Evolutionary conservation across 2,113 vertebrate genomes (phyloP), one percentile per base, ranked within the genome.

Genomic region (Ovis canadensis): DNA sequence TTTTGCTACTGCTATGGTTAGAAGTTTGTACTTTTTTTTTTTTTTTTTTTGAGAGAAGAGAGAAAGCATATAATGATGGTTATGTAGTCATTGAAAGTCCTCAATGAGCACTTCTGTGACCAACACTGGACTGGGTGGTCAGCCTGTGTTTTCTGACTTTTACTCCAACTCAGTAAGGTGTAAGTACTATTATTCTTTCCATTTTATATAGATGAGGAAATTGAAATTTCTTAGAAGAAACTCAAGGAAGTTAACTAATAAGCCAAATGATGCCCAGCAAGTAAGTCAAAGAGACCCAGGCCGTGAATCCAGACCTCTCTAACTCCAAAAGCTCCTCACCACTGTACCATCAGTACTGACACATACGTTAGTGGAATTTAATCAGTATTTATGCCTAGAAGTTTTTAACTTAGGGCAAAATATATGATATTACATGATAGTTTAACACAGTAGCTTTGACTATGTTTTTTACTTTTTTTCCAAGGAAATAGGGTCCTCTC

Each of bases 221-320:
- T 93, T 57, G 36, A 90, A 19, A 80, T 85, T 78, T 96, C 85
- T 92, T 78, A 84, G 36, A 88, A 88, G 95, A 93, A 85, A 50
- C 91, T 90, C 40, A 67, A 43, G 57, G 50, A 85, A 78, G 80
- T 84, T 67, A 80, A 85, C 40, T 64, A 57, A 90, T 55, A 40
- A 57, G 13, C 50, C 91, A 48, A 11, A 85, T 59, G 48, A 48
- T 33, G 19, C 87, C n/a, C 52, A 74, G 3, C 77, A 85, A 85
- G 40, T 64, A 85, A 55, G 78, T 89, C 84, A 78, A 59, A 90
- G 80, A 48, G 36, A 33, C 13, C 54, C 77, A 96, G 77, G 55
- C 43, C 67, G 78, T 31, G 19, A 19, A 40, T 48, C 14, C 60
- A 74, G 14, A 19, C 55, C 62, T 31, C 21, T 31, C 21, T 40